A percentile compares a stretch with the other conserved stretches of the same genome.
phyloP scores from a whole-genome alignment of 23 tunicate species.

The Corella eumyota region DNA sequence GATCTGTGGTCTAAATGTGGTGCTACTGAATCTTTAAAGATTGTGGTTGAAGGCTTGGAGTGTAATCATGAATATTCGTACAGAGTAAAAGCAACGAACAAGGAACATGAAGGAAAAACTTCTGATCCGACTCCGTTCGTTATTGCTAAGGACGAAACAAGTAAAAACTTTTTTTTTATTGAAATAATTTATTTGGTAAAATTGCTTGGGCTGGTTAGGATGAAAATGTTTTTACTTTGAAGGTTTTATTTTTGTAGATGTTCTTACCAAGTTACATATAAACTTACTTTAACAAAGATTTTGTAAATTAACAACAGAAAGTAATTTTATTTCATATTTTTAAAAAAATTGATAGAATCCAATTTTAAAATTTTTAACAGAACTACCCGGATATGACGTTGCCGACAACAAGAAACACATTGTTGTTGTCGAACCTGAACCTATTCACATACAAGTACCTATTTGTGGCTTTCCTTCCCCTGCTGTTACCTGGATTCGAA shows the following conservation, averaged over 20 bases:
- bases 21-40: not conserved
- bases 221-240: no score
- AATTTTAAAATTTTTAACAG: no score
- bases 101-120: constrained; percentile 64
- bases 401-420: constrained; percentile 16
- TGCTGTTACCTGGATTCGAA: constrained; percentile 39
- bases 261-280: no score
- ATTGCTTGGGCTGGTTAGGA: no score
- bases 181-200: no score
- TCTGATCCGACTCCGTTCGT: constrained; percentile 59
- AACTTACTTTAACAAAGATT: no score
- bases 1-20: constrained; percentile 44
- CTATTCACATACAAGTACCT: constrained; percentile 31
- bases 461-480: constrained; percentile 66
- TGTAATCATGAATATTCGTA: constrained; percentile 48
- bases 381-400: constrained; percentile 24
- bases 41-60: constrained; percentile 12
- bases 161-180: constrained; percentile 20
- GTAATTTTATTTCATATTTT: no score
- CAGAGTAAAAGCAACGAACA: constrained; percentile 73
- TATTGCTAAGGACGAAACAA: constrained; percentile 50
- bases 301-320: no score
- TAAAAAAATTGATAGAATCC: no score
- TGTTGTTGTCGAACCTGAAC: constrained; percentile 38
- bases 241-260: no score